A percentile compares a stretch with the other conserved stretches of the same genome.
Conservation (phyloP, 53 echinoderm and acorn worm species). For the Luidia sarsii region DNA sequence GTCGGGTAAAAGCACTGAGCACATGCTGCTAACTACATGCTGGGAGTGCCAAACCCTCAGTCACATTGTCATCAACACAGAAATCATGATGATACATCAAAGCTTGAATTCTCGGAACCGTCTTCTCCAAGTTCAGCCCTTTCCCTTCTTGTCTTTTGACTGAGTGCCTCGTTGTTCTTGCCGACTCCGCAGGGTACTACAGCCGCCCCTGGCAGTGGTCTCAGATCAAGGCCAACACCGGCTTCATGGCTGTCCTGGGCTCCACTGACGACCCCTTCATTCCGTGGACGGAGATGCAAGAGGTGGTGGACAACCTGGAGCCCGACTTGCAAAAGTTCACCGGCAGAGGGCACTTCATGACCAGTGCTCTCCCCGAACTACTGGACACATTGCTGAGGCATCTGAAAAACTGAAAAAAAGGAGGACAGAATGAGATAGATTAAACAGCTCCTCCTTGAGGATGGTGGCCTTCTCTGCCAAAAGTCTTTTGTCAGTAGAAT, state of each 20-base stretch:
- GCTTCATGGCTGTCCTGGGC: conserved; percentile 45
- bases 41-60: no score
- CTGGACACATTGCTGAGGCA: conserved; percentile 33
- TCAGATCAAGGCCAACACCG: conserved; percentile 60
- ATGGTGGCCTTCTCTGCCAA: no score
- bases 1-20: no score
- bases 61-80: no score
- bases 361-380: conserved; percentile 46
- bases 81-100: no score
- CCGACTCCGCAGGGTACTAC: conserved; percentile 67
- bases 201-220: conserved; percentile 70
- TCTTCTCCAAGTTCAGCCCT: no score
- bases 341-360: conserved; percentile 64
- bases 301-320: conserved; percentile 53
- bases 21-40: no score
- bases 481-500: background rate
- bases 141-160: no score
- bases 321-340: conserved; percentile 51
- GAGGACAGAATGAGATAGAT: background rate
- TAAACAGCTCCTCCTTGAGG: no score
- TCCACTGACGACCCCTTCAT: conserved; percentile 68
- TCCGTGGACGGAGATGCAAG: conserved; percentile 57
- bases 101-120: no score
- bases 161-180: no score
- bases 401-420: background rate